A percentile compares a stretch with the other conserved stretches of the same genome.
Evolutionary conservation across 2,888 invertebrate species (phyloP).

Genomic region (Euproctis similis): DNA sequence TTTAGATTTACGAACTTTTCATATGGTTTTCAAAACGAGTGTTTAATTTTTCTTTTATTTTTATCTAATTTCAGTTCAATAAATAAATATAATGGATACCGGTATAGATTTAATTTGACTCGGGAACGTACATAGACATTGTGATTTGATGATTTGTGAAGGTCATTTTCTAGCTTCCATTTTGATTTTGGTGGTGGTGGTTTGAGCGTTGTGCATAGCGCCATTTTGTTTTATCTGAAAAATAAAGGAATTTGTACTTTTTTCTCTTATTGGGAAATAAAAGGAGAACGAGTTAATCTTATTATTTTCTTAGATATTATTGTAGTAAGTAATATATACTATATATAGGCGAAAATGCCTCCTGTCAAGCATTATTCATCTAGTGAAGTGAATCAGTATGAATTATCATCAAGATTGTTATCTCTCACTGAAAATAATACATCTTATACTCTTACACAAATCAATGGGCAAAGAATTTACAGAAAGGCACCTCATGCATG

Average conservation of each 20-base stretch:
- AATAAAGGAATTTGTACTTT: conserved; percentile 16
- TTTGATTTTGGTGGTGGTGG: conserved; percentile 24
- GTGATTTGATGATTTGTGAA: too few relatives aligned
- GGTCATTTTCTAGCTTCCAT: conserved; percentile 36
- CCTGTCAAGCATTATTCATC: conserved; percentile 67
- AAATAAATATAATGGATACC: too few relatives aligned
- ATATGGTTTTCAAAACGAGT: too few relatives aligned
- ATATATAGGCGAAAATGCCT: conserved; percentile 59
- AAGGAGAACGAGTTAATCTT: conserved; percentile 30
- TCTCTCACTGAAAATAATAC: conserved; percentile 68
- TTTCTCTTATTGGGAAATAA: conserved; percentile 49
- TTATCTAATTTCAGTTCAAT: background rate
- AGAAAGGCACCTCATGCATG: conserved; percentile 76
- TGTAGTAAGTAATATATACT: conserved; percentile 57
- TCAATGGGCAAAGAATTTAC: conserved; percentile 82
- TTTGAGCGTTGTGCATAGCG: conserved; percentile 19
- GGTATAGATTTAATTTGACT: too few relatives aligned
- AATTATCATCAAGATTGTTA: conserved; percentile 69
- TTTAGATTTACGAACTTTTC: too few relatives aligned
- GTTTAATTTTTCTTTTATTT: background rate
- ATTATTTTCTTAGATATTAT: conserved; percentile 53
- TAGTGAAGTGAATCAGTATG: conserved; percentile 73
- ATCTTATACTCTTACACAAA: conserved; percentile 73
- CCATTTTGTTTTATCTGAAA: conserved; percentile 33
- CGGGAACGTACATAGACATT: too few relatives aligned